Percentiles rank a stretch among this genome's conserved stretches.
phyloP scores from a whole-genome alignment of 2,113 vertebrate species.

The Vidua macroura region DNA sequence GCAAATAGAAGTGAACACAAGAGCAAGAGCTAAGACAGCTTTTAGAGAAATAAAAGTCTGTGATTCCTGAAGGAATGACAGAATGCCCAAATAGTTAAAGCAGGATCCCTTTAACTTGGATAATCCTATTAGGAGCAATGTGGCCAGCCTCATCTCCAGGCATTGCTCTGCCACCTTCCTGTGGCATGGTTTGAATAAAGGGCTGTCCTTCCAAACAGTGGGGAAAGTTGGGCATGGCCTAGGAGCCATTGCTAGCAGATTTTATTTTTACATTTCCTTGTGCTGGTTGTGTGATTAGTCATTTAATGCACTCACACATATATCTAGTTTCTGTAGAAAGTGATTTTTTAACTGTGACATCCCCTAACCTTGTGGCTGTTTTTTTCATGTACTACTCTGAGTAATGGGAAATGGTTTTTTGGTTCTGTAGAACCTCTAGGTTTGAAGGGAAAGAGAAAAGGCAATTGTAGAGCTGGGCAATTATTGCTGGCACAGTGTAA shows the following conservation, averaged over 20 bases:
- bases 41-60: background rate
- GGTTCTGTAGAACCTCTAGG: background rate
- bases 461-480: background rate
- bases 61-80: background rate
- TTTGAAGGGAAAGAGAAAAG: background rate
- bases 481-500: background rate
- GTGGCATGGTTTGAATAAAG: background rate
- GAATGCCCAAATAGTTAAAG: background rate
- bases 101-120: background rate
- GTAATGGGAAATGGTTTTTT: background rate
- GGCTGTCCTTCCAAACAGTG: background rate
- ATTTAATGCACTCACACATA: background rate
- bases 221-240: background rate
- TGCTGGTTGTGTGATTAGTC: background rate
- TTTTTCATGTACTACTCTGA: background rate
- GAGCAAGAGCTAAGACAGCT: background rate
- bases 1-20: background rate
- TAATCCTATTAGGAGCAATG: background rate
- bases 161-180: background rate
- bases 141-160: background rate
- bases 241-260: background rate
- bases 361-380: background rate
- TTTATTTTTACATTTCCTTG: background rate
- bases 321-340: background rate
- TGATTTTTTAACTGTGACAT: background rate